A percentile compares a stretch with the other conserved stretches of the same genome.
These are phyloP conservation scores for Protonemura montana DNA, from an alignment of 2,888 invertebrate species.

Conservation along the genomic window DNA sequence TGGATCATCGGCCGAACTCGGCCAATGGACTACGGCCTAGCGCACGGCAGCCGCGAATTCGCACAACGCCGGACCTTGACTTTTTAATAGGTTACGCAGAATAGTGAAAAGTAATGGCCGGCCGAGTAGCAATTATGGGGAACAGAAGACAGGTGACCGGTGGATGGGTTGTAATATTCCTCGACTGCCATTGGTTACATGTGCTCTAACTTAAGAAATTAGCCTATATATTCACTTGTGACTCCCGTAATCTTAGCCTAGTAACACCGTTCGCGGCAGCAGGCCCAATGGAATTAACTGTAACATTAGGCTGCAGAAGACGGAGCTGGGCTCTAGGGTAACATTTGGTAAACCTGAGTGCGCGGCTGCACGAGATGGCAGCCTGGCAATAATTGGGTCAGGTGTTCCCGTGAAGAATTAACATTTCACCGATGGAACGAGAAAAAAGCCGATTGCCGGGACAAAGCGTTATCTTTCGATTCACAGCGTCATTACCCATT, in stretches of 20 bases:
- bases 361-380: conserved; percentile 14
- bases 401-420: conserved; percentile 23
- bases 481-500: neutral
- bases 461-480: neutral
- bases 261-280: neutral
- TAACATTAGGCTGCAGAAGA: neutral
- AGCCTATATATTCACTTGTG: conserved; percentile 19
- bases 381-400: conserved; percentile 33
- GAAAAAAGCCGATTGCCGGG: neutral
- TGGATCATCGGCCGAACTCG: neutral
- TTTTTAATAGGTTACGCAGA: neutral
- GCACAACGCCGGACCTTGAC: neutral
- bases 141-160: conserved; percentile 12
- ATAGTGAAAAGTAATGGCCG: neutral
- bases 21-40: neutral
- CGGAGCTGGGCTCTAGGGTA: neutral
- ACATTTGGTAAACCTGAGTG: neutral
- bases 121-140: neutral
- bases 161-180: neutral
- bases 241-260: conserved; percentile 33
- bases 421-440: conserved; percentile 18
- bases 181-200: neutral
- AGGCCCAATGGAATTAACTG: neutral
- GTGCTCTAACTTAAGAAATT: conserved; percentile 21
- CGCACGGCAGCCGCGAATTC: neutral